These are phyloP conservation scores for Cotesia typhae DNA, from an alignment of 1,140 invertebrate genomes.

Conservation along the genomic window DNA sequence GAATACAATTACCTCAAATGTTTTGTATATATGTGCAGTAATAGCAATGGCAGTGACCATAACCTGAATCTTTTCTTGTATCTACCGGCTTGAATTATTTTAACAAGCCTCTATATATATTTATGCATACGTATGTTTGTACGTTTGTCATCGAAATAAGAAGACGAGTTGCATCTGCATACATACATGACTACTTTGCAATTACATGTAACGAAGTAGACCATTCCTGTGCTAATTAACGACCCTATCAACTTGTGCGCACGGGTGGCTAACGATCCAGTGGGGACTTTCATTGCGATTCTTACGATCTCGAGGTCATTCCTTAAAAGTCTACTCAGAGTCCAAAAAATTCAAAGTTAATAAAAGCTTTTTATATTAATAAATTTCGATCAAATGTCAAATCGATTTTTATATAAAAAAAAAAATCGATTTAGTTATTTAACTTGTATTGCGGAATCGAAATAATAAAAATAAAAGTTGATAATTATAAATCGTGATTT, in stretches of 20 bases:
- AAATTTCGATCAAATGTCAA: background rate
- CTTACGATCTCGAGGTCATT: constrained; percentile 8
- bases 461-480: background rate
- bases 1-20: constrained; percentile 8
- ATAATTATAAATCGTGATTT: background rate
- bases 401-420: no score
- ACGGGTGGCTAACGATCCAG: constrained; percentile 32
- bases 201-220: constrained; percentile 50
- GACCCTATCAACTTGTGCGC: constrained; percentile 38
- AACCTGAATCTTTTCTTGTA: constrained; percentile 31
- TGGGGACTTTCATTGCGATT: background rate
- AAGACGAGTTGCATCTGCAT: constrained; percentile 1
- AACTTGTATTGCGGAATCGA: background rate
- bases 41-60: constrained; percentile 28
- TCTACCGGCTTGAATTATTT: constrained; percentile 9
- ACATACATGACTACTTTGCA: constrained; percentile 37
- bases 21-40: constrained; percentile 6
- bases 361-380: background rate
- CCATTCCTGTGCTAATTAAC: constrained; percentile 49
- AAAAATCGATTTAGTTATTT: no score
- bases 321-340: constrained; percentile 12
- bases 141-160: constrained; percentile 6
- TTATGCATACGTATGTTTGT: constrained; percentile 13
- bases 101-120: constrained; percentile 14
- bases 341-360: constrained; percentile 18